These are phyloP conservation scores for Boleophthalmus pectinirostris DNA, from an alignment of 2,113 vertebrate genomes.

Conservation along the genomic window DNA sequence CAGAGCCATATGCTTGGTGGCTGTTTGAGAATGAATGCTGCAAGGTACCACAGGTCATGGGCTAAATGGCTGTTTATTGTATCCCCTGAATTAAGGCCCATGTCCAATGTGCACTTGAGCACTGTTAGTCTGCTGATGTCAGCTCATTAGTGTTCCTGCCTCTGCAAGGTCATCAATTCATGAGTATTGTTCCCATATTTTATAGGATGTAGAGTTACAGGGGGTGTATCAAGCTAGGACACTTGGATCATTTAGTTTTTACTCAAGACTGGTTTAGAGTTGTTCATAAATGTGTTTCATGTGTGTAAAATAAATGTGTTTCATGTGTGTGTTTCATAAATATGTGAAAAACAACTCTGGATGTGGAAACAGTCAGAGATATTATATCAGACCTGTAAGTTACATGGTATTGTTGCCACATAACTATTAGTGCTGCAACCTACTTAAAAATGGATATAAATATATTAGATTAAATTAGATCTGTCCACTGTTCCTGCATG, in stretches of 20 bases:
- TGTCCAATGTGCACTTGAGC: constrained; percentile 37
- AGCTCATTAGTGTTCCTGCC: constrained; percentile 57
- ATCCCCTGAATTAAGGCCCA: constrained; percentile 45
- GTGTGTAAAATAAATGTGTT: too few species aligned
- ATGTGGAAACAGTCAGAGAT: too few species aligned
- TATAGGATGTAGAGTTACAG: constrained; percentile 8
- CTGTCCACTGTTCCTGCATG: neutral
- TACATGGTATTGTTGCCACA: too few species aligned
- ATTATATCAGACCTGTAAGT: too few species aligned
- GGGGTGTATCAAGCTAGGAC: constrained; percentile 13
- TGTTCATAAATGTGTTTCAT: too few species aligned
- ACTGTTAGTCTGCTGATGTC: constrained; percentile 62
- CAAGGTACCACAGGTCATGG: constrained; percentile 49
- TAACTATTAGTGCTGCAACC: too few species aligned
- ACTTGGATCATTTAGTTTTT: neutral
- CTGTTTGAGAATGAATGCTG: constrained; percentile 52
- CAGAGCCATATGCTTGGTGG: constrained; percentile 42
- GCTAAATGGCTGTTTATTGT: constrained; percentile 55
- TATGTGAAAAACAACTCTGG: too few species aligned
- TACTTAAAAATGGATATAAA: neutral
- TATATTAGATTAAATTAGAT: neutral
- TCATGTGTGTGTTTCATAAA: too few species aligned
- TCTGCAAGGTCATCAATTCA: constrained; percentile 55
- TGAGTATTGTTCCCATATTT: constrained; percentile 24
- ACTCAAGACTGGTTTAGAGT: too few species aligned